phyloP scores from a whole-genome alignment of 1,140 invertebrate genomes.

The Apolygus lucorum region DNA sequence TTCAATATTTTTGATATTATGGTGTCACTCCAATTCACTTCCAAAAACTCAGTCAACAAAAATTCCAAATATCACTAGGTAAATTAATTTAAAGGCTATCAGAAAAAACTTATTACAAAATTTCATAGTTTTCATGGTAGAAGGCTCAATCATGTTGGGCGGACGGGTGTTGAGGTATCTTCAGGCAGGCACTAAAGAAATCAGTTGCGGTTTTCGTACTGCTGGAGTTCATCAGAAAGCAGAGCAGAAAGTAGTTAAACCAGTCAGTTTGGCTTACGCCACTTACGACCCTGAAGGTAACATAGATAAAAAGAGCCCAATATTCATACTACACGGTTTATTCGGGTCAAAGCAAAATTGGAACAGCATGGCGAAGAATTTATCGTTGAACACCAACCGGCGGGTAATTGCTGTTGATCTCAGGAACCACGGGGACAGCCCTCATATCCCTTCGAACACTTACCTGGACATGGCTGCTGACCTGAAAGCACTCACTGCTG shows the following conservation, averaged over 20 bases:
- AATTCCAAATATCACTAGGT: no score
- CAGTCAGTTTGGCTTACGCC: slow-evolving; percentile 49
- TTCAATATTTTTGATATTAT: no score
- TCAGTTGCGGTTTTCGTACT: background rate
- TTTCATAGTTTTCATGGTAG: no score
- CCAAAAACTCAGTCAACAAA: no score
- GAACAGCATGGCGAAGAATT: slow-evolving; percentile 64
- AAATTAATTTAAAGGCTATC: no score
- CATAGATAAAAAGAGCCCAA: slow-evolving; percentile 41
- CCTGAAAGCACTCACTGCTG: slow-evolving; percentile 52
- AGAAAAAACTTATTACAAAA: no score
- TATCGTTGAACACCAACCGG: slow-evolving; percentile 53
- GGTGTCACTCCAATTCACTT: no score
- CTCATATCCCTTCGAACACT: slow-evolving; percentile 57
- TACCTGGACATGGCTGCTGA: slow-evolving; percentile 67
- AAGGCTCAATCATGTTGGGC: no score
- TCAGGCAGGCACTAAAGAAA: no score
- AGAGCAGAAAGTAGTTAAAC: slow-evolving; percentile 26
- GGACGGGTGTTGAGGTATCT: no score
- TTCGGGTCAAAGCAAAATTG: slow-evolving; percentile 80
- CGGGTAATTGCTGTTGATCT: slow-evolving; percentile 71
- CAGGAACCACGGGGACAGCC: slow-evolving; percentile 86
- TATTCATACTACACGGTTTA: slow-evolving; percentile 77
- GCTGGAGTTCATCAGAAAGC: background rate
- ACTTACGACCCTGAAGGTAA: slow-evolving; percentile 8